Evolutionary conservation across 2,797 vertebrate genomes (phyloP).

Genomic region (Onychomys arenicola): DNA sequence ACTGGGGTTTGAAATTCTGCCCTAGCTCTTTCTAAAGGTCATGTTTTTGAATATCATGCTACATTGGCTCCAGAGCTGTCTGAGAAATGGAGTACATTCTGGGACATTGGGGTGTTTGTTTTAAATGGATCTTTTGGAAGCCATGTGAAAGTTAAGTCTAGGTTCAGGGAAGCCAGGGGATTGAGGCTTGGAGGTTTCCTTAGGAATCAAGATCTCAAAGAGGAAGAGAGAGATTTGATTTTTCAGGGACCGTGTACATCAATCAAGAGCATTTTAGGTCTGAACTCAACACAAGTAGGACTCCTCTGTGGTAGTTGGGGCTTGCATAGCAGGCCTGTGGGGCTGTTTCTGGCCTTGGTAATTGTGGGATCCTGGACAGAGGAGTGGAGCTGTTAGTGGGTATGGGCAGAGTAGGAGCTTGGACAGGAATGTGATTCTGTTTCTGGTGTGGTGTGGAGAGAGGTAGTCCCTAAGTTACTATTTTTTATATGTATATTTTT

Average conservation of each 20-base stretch:
- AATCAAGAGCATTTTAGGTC: neutral
- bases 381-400: neutral
- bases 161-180: neutral
- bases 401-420: neutral
- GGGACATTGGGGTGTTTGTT: neutral
- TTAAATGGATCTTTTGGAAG: slow-evolving; percentile 43
- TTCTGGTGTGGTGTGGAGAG: neutral
- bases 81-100: neutral
- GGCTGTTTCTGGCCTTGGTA: neutral
- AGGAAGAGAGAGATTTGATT: neutral
- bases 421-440: neutral
- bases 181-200: slow-evolving; percentile 29
- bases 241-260: neutral
- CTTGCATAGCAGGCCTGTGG: neutral
- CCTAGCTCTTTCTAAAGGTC: slow-evolving; percentile 23
- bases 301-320: neutral
- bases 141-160: slow-evolving; percentile 9
- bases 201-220: neutral
- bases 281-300: neutral
- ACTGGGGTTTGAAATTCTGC: slow-evolving; percentile 20
- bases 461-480: neutral
- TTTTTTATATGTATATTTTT: neutral
- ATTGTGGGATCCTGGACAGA: neutral
- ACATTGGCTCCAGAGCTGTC: neutral
- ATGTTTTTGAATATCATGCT: neutral